These are phyloP conservation scores for Psammodynastes pulverulentus DNA, from an alignment of 2,113 vertebrate species.

Conservation along the genomic window DNA sequence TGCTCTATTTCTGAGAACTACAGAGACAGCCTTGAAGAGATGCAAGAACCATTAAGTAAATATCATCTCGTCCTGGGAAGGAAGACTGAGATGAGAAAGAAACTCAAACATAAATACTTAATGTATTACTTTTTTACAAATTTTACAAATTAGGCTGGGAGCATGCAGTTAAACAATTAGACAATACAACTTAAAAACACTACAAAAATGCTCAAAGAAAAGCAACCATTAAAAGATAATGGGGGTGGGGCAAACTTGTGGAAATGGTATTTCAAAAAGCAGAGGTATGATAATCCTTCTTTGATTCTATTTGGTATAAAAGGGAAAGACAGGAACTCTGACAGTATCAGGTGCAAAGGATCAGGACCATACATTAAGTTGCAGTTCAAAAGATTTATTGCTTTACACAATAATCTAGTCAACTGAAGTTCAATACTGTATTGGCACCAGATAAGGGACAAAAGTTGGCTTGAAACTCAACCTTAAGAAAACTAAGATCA, in stretches of 20 bases:
- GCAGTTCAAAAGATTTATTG: not conserved
- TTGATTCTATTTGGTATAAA: not conserved
- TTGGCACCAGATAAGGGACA: not conserved
- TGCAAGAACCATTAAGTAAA: not conserved
- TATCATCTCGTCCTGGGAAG: not conserved
- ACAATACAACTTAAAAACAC: not conserved
- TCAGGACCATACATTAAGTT: not conserved
- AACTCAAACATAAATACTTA: not conserved
- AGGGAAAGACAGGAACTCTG: not conserved
- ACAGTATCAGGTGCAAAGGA: not conserved
- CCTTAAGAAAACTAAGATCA: too few relatives aligned
- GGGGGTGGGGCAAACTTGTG: not conserved
- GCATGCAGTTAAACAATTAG: not conserved
- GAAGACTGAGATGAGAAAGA: not conserved
- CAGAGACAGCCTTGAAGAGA: not conserved
- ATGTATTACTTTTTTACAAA: not conserved
- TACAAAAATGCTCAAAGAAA: not conserved
- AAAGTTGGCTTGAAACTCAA: too few relatives aligned
- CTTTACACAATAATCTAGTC: not conserved
- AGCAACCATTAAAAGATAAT: not conserved
- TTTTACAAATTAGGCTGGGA: not conserved
- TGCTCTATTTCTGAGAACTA: not conserved
- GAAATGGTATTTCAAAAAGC: not conserved
- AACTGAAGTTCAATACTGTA: not conserved
- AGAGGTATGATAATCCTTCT: not conserved